Base-by-base conservation (phyloP, 2,888 invertebrate species). In the Endomychus coccineus region DNA sequence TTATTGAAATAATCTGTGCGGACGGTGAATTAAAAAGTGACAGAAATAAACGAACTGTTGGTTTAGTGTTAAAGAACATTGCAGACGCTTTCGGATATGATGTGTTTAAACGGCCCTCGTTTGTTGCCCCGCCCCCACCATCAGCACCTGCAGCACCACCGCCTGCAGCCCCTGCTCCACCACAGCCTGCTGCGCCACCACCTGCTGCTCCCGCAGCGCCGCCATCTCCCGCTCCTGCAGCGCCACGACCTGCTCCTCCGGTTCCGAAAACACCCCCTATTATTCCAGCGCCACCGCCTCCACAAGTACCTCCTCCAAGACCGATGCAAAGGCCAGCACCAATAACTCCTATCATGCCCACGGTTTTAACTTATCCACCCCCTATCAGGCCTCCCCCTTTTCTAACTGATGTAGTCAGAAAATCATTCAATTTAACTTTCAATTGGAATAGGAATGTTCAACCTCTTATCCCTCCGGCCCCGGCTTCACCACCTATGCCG, bases 61-160 rank as follows among this genome's bases (percentile, higher is more conserved):
- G 63, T 39, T 44, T 54, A n/a, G 51, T 64, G 29, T 42, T 67
- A 14, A 54, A 56, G 23, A 55, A 58, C 39, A 56, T 66, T 16
- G 66, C 62, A 9, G 66, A 67, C 46, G 49, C 59, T 31, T 64
- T 67, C 44, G 67, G 67, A 16, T 67, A 63, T 44, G 66, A 65
- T 48, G 58, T 65, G 16, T 51, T 54, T 25, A 61, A 63, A 46
- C 56, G 66, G 40, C 46, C 51, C 15, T 32, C 45, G 4, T 7
- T 39, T 21, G 27, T 36, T 30, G 31, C 44, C 32, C 44, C 36
- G n/a, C 44, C 33, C 22, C 42, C 41, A 39, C 34, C 44, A 21
- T 29, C 48, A 34, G 37, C 33, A 27, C 33, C 43, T 7, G 28
- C 35, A 28, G 36, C 41, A 10, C 42, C 38, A 19, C 28, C 46